These are phyloP conservation scores for Reticulitermes speratus DNA, from an alignment of 1,140 invertebrate genomes.

Conservation along the genomic window DNA sequence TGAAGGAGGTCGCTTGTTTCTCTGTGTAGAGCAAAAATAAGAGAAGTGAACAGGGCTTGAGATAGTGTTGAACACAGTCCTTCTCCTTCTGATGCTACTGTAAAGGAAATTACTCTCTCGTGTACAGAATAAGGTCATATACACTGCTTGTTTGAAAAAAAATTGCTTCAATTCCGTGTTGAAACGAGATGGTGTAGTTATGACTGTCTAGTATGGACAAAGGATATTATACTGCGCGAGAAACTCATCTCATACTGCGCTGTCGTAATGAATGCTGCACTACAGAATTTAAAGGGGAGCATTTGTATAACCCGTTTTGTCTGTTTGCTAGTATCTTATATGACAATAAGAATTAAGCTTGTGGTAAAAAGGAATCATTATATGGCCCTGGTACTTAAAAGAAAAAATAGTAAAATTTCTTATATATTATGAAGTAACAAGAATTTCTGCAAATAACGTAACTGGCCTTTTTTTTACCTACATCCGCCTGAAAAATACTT, in stretches of 20 bases:
- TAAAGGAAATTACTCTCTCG: neutral
- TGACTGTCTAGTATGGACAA: conserved; percentile 1
- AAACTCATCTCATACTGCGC: neutral
- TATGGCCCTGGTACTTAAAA: too few relatives aligned
- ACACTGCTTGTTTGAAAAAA: conserved; percentile 3
- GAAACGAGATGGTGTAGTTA: neutral
- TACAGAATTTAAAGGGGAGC: too few relatives aligned
- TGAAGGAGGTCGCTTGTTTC: conserved; percentile 31
- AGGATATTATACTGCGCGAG: neutral
- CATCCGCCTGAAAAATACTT: too few relatives aligned
- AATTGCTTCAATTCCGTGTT: neutral
- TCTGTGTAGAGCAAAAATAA: conserved; percentile 15
- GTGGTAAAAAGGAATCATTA: too few relatives aligned
- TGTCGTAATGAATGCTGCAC: neutral
- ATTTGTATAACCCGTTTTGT: too few relatives aligned
- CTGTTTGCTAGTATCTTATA: too few relatives aligned
- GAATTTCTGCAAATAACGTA: too few relatives aligned
- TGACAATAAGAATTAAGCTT: too few relatives aligned
- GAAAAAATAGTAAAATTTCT: too few relatives aligned
- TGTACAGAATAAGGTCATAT: conserved; percentile 13
- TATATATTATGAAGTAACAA: too few relatives aligned
- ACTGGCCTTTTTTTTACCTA: too few relatives aligned
- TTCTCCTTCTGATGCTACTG: neutral
- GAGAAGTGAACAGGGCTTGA: conserved; percentile 17
- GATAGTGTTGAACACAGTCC: neutral